phyloP scores from a whole-genome alignment of 2,113 vertebrate species.

The Clinocottus analis region DNA sequence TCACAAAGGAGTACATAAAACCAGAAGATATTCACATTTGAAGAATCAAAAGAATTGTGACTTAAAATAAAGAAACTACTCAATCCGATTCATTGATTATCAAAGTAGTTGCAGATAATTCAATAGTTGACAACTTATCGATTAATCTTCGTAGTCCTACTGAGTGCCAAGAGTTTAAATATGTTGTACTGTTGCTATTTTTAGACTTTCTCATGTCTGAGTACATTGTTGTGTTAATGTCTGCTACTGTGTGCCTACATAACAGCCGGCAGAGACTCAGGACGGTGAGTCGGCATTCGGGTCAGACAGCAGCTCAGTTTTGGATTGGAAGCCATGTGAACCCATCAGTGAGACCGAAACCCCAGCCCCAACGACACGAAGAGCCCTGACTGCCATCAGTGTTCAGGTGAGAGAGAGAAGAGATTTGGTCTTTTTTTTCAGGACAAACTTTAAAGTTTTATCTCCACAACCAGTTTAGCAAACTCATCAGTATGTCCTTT shows the following conservation, averaged over 20 bases:
- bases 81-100: too few species aligned
- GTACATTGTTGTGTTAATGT: neutral
- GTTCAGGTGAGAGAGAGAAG: slow-evolving; percentile 80
- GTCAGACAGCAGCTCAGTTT: slow-evolving; percentile 80
- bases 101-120: too few species aligned
- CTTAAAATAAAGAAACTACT: too few species aligned
- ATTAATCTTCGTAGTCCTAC: too few species aligned
- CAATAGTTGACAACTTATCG: too few species aligned
- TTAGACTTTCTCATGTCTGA: neutral
- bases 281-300: slow-evolving; percentile 85
- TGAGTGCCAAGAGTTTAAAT: too few species aligned
- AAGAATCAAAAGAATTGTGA: too few species aligned
- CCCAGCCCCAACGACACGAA: slow-evolving; percentile 75
- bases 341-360: slow-evolving; percentile 71
- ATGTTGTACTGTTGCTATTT: too few species aligned
- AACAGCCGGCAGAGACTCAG: slow-evolving; percentile 85
- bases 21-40: neutral
- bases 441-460: neutral
- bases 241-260: slow-evolving; percentile 2
- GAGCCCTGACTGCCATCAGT: slow-evolving; percentile 86
- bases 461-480: neutral
- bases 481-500: neutral
- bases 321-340: slow-evolving; percentile 84
- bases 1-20: neutral
- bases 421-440: neutral